phyloP scores from a whole-genome alignment of 1,140 invertebrate genomes.

The Microplitis mediator region DNA sequence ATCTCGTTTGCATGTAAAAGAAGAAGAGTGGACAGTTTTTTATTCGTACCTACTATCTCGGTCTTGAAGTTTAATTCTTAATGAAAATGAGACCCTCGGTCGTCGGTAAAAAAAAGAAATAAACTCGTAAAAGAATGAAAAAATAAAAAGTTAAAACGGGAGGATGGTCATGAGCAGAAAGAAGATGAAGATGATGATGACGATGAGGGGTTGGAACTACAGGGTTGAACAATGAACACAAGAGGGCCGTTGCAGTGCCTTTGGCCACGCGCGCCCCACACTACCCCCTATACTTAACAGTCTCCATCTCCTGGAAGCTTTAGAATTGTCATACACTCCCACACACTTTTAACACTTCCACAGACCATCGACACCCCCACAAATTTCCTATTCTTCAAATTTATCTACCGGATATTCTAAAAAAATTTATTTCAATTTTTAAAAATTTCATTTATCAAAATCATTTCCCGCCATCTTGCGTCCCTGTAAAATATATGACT shows the following conservation, averaged over 20 bases:
- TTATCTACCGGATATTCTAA: no score
- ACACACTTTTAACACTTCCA: no score
- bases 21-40: slow-evolving; percentile 45
- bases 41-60: slow-evolving; percentile 26
- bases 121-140: no score
- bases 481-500: no score
- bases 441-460: no score
- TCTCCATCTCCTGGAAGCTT: slow-evolving; percentile 38
- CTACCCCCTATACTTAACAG: slow-evolving; percentile 51
- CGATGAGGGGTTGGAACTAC: slow-evolving; percentile 20
- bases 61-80: slow-evolving; percentile 55
- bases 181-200: slow-evolving; percentile 44
- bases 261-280: slow-evolving; percentile 55
- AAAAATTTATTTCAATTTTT: no score
- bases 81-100: slow-evolving; percentile 54
- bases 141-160: slow-evolving; percentile 44
- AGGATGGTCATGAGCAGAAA: slow-evolving; percentile 50
- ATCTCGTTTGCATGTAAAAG: slow-evolving; percentile 53
- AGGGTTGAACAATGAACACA: slow-evolving; percentile 58
- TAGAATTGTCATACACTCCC: slow-evolving; percentile 48
- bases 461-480: no score
- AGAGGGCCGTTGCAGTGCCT: slow-evolving; percentile 58
- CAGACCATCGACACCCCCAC: no score
- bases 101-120: no score
- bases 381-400: no score